Evolutionary conservation across 2,113 vertebrate species (phyloP).

Genomic region (Oreochromis spilurus): DNA sequence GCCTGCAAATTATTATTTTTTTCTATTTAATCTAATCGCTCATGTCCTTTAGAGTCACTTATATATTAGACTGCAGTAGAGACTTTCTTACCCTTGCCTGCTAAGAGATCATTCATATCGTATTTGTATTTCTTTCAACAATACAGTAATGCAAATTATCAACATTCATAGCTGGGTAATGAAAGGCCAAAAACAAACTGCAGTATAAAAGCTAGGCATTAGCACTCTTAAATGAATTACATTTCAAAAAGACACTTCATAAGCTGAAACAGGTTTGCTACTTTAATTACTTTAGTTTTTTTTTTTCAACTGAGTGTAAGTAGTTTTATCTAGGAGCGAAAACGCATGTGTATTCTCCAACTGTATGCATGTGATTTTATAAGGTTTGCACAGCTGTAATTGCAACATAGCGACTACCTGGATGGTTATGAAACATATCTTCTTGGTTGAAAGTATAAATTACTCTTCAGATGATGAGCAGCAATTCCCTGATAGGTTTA

Average conservation of each 20-base stretch:
- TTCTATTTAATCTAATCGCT: not conserved
- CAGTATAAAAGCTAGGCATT: not conserved
- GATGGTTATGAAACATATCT: not conserved
- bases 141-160: not conserved
- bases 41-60: not conserved
- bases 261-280: not conserved
- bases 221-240: not conserved
- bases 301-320: not conserved
- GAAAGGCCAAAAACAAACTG: not conserved
- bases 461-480: not conserved
- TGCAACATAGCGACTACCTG: not conserved
- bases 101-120: not conserved
- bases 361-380: not conserved
- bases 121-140: not conserved
- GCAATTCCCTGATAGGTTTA: not conserved
- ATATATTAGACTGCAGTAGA: not conserved
- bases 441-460: not conserved
- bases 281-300: not conserved
- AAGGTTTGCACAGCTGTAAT: not conserved
- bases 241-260: not conserved
- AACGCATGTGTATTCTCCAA: not conserved
- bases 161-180: not conserved
- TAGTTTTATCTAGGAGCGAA: not conserved
- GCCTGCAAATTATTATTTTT: rapidly evolving
- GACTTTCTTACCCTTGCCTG: not conserved